Conservation (phyloP, 2,888 invertebrate species). For the Eristalinus aeneus region DNA sequence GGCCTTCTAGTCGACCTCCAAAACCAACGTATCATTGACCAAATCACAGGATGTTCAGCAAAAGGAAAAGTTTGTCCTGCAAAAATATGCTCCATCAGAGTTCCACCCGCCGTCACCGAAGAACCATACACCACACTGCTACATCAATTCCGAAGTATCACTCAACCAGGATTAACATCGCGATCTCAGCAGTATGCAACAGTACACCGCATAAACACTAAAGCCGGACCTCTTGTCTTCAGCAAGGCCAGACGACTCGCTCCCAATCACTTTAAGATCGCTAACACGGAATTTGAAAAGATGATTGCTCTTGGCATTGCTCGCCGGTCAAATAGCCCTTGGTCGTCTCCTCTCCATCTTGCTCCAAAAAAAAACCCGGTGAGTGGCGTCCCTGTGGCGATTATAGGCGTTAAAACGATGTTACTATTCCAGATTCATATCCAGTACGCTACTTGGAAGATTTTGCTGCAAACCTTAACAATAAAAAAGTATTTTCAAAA, state of each 20-base stretch:
- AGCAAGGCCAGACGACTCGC: too few relatives aligned
- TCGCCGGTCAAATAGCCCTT: neutral
- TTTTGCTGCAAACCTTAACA: constrained; percentile 44
- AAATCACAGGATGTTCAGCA: neutral
- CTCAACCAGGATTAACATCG: neutral
- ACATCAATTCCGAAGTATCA: too few relatives aligned
- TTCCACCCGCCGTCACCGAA: too few relatives aligned
- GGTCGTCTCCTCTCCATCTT: neutral
- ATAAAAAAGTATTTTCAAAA: constrained; percentile 16
- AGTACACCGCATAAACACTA: too few relatives aligned
- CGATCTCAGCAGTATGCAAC: too few relatives aligned
- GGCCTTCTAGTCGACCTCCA: constrained; percentile 2
- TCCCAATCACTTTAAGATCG: too few relatives aligned
- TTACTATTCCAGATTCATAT: constrained; percentile 75
- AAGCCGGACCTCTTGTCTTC: too few relatives aligned
- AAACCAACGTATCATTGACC: neutral
- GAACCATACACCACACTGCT: too few relatives aligned
- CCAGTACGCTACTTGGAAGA: constrained; percentile 72
- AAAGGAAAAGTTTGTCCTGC: neutral
- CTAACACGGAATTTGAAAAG: too few relatives aligned
- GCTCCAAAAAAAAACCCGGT: neutral
- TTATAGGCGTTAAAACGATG: constrained; percentile 31
- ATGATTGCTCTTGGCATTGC: constrained; percentile 10
- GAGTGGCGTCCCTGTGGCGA: constrained; percentile 17
- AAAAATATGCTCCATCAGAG: too few relatives aligned